phyloP scores from a whole-genome alignment of 2,113 vertebrate species.

The Trematomus loennbergii region DNA sequence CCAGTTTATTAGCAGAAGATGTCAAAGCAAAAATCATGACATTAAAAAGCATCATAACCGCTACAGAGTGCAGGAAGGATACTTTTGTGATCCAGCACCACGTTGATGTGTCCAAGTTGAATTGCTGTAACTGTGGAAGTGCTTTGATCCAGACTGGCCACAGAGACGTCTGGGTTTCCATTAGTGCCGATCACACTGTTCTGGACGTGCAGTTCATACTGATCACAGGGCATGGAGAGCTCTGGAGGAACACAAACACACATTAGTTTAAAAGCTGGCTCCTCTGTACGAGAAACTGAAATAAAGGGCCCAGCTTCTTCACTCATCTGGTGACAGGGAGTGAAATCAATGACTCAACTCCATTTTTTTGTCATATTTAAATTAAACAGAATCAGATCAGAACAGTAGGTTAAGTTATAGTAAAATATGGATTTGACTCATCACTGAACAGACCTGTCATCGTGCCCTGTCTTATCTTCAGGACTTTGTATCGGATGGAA shows the following conservation, averaged over 20 bases:
- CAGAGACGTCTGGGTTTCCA: constrained; percentile 76
- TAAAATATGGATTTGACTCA: not conserved
- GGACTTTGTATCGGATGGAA: constrained; percentile 91
- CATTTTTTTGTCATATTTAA: constrained; percentile 2
- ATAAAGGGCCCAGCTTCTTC: not conserved
- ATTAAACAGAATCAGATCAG: not conserved
- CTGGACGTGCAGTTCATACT: constrained; percentile 94
- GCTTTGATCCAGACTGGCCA: constrained; percentile 87
- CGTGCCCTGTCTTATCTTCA: constrained; percentile 95
- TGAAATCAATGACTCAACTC: not conserved
- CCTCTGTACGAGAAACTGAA: not conserved
- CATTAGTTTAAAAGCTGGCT: not conserved
- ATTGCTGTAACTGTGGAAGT: constrained; percentile 80
- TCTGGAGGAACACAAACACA: constrained; percentile 78
- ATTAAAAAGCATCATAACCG: not conserved
- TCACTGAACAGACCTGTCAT: constrained; percentile 89
- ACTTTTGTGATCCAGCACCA: constrained; percentile 86
- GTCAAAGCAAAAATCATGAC: not conserved
- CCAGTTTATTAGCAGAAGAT: not conserved
- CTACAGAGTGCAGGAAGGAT: constrained; percentile 71
- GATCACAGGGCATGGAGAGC: constrained; percentile 91
- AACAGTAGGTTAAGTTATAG: not conserved
- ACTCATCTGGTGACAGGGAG: constrained; percentile 3
- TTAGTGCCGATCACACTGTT: constrained; percentile 79
- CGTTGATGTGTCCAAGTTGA: constrained; percentile 83